These are phyloP conservation scores for Scaptomyza reducta DNA, from an alignment of 2,888 invertebrate genomes.

Conservation along the genomic window DNA sequence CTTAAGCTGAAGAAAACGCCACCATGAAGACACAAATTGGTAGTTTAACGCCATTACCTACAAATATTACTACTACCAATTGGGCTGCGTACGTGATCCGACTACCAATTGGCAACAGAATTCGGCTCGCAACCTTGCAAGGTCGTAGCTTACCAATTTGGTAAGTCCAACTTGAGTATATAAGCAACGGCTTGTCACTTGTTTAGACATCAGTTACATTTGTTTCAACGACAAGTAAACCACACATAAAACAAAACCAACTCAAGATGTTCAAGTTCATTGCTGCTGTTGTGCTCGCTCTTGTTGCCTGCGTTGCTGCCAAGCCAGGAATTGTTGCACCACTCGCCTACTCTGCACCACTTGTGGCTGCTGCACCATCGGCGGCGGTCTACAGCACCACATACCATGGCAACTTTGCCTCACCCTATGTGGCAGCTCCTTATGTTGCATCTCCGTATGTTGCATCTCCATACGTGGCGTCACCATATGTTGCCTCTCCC, in stretches of 20 bases:
- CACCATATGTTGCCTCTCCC: constrained; percentile 52
- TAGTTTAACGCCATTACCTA: constrained; percentile 14
- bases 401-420: constrained; percentile 83
- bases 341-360: constrained; percentile 79
- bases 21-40: constrained; percentile 1
- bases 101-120: constrained; percentile 46
- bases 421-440: constrained; percentile 76
- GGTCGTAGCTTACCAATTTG: constrained; percentile 37
- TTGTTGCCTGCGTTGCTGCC: constrained; percentile 78
- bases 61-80: constrained; percentile 24
- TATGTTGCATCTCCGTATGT: constrained; percentile 60
- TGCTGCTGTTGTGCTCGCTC: constrained; percentile 75
- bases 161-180: constrained; percentile 58
- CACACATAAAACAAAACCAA: constrained; percentile 24
- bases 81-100: constrained; percentile 18
- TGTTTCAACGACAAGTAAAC: constrained; percentile 57
- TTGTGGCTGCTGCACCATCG: constrained; percentile 83
- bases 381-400: constrained; percentile 81
- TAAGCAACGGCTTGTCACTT: constrained; percentile 42
- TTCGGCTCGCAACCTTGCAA: constrained; percentile 43
- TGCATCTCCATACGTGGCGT: constrained; percentile 71
- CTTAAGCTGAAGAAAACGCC: constrained; percentile 1
- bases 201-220: constrained; percentile 68
- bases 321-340: constrained; percentile 82
- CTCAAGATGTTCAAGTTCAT: constrained; percentile 73